phyloP scores from a whole-genome alignment of 2,113 vertebrate genomes.

The Saguinus midas region DNA sequence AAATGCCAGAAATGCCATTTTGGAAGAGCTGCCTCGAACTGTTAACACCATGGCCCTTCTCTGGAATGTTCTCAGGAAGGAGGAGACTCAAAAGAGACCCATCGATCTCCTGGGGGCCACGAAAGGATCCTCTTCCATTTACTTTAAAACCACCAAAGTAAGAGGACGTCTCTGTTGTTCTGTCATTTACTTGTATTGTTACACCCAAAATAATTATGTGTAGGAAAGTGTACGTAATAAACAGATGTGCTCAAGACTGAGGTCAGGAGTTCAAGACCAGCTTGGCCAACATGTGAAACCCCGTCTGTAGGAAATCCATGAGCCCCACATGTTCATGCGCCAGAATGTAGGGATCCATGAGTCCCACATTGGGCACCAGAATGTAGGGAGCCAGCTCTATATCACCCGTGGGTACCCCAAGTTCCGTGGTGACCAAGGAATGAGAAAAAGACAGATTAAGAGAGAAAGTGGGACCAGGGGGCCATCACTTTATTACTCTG shows the following conservation, averaged over 20 bases:
- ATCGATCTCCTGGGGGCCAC: constrained; percentile 86
- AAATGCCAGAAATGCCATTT: constrained; percentile 92
- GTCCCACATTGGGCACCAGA: too few relatives aligned
- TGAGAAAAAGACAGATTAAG: too few relatives aligned
- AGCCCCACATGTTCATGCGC: too few relatives aligned
- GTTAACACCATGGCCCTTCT: constrained; percentile 92
- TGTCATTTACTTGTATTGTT: not conserved
- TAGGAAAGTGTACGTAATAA: not conserved
- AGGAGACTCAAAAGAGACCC: constrained; percentile 88
- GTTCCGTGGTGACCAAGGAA: too few relatives aligned
- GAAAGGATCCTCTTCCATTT: constrained; percentile 90
- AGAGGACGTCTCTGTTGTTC: constrained; percentile 3
- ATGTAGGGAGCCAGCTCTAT: too few relatives aligned
- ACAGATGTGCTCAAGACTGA: not conserved
- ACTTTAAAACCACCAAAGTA: constrained; percentile 96
- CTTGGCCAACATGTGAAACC: not conserved
- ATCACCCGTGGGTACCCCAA: too few relatives aligned
- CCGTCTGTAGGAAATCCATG: too few relatives aligned
- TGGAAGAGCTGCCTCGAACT: constrained; percentile 92
- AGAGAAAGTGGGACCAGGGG: too few relatives aligned
- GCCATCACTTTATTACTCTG: too few relatives aligned
- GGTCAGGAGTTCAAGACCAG: not conserved
- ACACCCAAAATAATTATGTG: rapidly evolving
- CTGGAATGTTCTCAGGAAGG: constrained; percentile 90
- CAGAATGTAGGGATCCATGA: too few relatives aligned